Base-by-base conservation (phyloP, 2,888 invertebrate genomes). In the Tortrix viridana region DNA sequence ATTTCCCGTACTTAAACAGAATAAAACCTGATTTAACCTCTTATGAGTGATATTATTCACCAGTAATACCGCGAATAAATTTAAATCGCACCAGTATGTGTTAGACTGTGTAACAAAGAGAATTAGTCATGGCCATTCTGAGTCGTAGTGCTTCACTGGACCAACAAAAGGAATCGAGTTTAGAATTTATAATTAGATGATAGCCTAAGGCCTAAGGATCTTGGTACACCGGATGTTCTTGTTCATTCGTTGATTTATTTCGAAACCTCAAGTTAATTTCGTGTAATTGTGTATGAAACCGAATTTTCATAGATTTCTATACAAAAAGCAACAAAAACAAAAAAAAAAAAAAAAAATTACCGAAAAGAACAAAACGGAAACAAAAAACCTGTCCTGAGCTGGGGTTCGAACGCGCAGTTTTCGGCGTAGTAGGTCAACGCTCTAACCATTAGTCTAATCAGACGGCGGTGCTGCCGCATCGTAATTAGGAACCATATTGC, bases 101-200 rank as follows among this genome's bases (percentile, higher is more conserved):
- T 26, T 26, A 50, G 43, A 18, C 18, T 44, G 55, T 44, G 23
- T 44, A 50, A 56, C 56, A 62, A 62, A 46, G 37, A 38, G 50
- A 20, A n/a, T 50, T 56, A 50, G 49, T 50, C 56, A 38, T 44
- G 48, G 44, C 43, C 22, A 22, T 16, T 43, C 37, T 19, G 19
- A 5, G n/a, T 22, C 37, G n/a, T 56, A 50, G 49, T 52, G 59
- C 43, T 52, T 46, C 43, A 32, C 37, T 50, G 16, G 50, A 57
- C 38, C 22, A 32, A 44, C 38, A 50, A 37, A 38, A 5, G 44
- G 38, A 44, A 23, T 38, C 38, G 62, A 19, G 46, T 20, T 46
- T 44, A 52, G 62, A 62, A 62, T 62, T 44, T 23, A 23, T 62
- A 62, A 62, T 57, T 52, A 62, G 60, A 38, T n/a, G 12, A 9